These are phyloP conservation scores for Lucilia sericata DNA, from an alignment of 1,140 invertebrate genomes.

Conservation along the genomic window DNA sequence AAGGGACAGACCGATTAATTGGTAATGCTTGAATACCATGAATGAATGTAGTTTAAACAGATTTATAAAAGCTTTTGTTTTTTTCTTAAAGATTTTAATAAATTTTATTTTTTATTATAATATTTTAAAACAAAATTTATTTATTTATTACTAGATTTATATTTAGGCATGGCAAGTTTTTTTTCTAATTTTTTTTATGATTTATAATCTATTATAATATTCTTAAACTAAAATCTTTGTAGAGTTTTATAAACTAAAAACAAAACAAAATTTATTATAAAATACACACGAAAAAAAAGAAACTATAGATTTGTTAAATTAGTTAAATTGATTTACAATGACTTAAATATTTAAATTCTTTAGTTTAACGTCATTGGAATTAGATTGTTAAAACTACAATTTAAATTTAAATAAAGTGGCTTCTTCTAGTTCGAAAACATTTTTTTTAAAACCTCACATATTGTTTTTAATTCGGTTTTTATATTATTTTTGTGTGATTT, in stretches of 20 bases:
- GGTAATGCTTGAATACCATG: too few species aligned
- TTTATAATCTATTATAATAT: not conserved
- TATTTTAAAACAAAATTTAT: too few species aligned
- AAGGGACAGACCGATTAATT: too few species aligned
- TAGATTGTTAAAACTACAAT: not conserved
- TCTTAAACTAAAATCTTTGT: not conserved
- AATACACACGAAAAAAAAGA: not conserved
- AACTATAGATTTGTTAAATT: not conserved
- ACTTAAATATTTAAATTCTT: conserved; percentile 1
- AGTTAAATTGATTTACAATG: not conserved
- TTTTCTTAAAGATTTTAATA: too few species aligned
- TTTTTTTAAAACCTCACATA: not conserved
- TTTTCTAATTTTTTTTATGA: not conserved
- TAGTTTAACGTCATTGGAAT: conserved; percentile 22
- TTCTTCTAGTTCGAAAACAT: not conserved
- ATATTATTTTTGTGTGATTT: too few species aligned
- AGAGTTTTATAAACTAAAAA: not conserved
- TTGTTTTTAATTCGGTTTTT: too few species aligned
- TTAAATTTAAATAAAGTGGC: too few species aligned
- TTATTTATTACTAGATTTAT: too few species aligned
- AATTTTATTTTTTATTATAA: too few species aligned
- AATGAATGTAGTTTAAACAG: too few species aligned
- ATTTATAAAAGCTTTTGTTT: too few species aligned
- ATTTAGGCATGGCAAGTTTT: not conserved
- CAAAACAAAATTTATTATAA: not conserved